phyloP scores from a whole-genome alignment of 2,797 vertebrate species.

The Steatocranus sp. region DNA sequence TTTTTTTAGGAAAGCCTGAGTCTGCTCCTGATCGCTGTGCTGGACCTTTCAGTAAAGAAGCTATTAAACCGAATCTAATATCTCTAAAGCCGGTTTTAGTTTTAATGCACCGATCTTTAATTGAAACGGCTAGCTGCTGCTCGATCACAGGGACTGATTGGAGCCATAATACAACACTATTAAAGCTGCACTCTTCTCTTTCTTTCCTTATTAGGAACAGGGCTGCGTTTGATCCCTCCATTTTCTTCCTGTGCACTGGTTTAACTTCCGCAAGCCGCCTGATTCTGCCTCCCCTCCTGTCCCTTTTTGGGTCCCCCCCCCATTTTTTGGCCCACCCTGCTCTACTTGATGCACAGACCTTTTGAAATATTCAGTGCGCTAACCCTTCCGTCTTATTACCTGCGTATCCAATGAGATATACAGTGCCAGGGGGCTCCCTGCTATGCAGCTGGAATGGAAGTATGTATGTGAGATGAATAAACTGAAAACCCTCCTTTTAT shows the following conservation, averaged over 20 bases:
- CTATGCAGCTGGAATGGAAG: constrained; percentile 3
- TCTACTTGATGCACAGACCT: constrained; percentile 44
- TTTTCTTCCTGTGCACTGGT: neutral
- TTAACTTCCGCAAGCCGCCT: constrained; percentile 26
- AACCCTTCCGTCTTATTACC: constrained; percentile 55
- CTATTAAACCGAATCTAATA: neutral
- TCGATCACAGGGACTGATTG: neutral
- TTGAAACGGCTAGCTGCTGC: neutral
- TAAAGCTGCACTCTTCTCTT: neutral
- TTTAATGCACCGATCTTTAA: neutral
- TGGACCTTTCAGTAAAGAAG: neutral
- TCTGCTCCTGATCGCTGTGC: neutral
- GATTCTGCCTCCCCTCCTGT: constrained; percentile 5
- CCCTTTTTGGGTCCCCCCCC: neutral
- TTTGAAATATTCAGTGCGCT: constrained; percentile 60
- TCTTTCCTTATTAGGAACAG: constrained; percentile 16
- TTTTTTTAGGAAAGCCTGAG: neutral
- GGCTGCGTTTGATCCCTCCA: constrained; percentile 30
- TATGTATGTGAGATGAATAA: constrained; percentile 1
- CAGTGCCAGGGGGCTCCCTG: neutral
- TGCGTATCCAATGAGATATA: constrained; percentile 35
- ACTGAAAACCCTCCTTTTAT: constrained; percentile 26
- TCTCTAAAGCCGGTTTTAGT: neutral
- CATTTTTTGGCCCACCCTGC: neutral
- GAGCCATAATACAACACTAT: neutral